These are phyloP conservation scores for Eupsilia transversa DNA, from an alignment of 2,888 invertebrate genomes.

Conservation along the genomic window DNA sequence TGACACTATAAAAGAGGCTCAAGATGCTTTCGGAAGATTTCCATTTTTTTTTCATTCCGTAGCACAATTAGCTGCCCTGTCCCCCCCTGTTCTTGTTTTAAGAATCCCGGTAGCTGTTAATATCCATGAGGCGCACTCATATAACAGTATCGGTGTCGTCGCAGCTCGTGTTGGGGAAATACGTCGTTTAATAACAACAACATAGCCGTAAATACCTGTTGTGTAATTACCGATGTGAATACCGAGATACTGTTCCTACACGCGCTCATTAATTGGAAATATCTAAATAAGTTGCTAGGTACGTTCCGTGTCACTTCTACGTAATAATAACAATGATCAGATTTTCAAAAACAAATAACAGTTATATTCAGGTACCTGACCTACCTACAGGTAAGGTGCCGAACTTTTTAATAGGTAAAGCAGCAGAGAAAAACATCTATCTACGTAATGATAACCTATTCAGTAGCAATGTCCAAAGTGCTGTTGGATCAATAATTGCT, in stretches of 20 bases:
- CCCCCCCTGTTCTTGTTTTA: background rate
- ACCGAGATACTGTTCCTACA: background rate
- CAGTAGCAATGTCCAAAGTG: background rate
- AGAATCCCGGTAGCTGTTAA: background rate
- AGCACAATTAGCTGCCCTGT: background rate
- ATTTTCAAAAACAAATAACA: background rate
- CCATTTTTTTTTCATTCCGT: background rate
- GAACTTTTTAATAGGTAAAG: background rate
- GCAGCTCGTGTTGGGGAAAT: conserved; percentile 26
- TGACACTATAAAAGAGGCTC: background rate
- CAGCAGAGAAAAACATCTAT: background rate
- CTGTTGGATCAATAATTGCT: background rate
- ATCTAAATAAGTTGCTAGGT: background rate
- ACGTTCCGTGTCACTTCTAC: background rate
- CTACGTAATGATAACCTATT: background rate
- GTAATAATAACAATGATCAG: background rate
- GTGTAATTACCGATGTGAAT: conserved; percentile 6
- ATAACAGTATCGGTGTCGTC: background rate
- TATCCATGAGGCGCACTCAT: background rate
- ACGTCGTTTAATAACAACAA: conserved; percentile 19
- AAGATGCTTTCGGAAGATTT: background rate
- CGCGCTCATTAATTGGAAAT: background rate
- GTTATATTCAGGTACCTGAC: background rate
- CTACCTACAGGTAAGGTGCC: background rate
- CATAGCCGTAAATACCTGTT: conserved; percentile 28